Conservation (phyloP, 2,888 invertebrate species). For the Eupithecia subumbrata region DNA sequence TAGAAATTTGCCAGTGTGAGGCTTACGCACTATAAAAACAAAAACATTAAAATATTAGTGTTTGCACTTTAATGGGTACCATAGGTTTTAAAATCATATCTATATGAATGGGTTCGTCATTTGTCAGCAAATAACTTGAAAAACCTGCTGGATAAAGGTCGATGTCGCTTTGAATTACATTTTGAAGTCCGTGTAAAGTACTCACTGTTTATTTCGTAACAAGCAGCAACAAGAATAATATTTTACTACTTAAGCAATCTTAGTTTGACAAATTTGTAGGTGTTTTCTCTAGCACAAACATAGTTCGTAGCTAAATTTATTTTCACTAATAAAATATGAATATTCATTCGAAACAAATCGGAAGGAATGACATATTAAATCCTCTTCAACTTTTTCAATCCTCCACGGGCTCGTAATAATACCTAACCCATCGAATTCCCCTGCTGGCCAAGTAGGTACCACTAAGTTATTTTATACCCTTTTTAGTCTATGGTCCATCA, state of each 20-base stretch:
- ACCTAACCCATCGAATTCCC: background rate
- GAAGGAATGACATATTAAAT: background rate
- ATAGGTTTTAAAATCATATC: no score
- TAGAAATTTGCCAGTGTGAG: no score
- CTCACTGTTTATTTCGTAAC: background rate
- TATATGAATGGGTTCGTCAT: no score
- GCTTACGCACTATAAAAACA: no score
- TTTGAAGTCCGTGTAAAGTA: background rate
- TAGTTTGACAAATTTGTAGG: background rate
- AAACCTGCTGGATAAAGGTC: no score
- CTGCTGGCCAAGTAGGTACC: background rate
- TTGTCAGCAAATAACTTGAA: no score
- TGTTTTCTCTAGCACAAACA: background rate
- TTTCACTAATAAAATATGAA: background rate
- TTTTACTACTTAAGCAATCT: no score
- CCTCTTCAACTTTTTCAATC: background rate
- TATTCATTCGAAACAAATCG: background rate
- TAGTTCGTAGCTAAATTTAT: background rate
- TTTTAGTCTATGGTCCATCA: background rate
- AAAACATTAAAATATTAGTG: no score
- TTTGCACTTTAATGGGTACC: no score
- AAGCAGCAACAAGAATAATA: background rate
- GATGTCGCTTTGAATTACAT: background rate
- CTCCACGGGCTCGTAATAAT: background rate
- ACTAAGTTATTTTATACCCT: background rate